Conservation (phyloP, 2,113 vertebrate species). For the Cettia cetti region DNA sequence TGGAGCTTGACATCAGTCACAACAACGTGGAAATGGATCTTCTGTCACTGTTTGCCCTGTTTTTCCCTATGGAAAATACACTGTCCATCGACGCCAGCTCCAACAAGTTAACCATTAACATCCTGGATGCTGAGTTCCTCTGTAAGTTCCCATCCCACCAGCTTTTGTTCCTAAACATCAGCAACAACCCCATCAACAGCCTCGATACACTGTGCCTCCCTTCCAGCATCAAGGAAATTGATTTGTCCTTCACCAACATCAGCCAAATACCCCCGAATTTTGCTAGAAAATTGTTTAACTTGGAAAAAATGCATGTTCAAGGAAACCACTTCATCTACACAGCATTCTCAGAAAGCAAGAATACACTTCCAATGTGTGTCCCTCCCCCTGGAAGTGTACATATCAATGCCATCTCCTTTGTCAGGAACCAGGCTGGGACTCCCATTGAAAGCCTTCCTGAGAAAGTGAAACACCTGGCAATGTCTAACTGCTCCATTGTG, state of each 20-base stretch:
- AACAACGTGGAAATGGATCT: constrained; percentile 14
- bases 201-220: constrained; percentile 36
- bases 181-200: constrained; percentile 61
- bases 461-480: neutral
- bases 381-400: neutral
- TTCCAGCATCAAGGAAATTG: constrained; percentile 5
- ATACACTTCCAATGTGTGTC: neutral
- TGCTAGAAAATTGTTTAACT: neutral
- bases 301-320: constrained; percentile 18
- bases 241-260: constrained; percentile 60
- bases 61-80: constrained; percentile 1
- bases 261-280: constrained; percentile 29
- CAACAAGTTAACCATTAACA: constrained; percentile 43
- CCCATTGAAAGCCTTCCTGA: constrained; percentile 21
- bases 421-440: neutral
- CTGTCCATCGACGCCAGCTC: neutral
- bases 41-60: neutral
- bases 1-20: constrained; percentile 38
- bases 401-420: neutral
- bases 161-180: constrained; percentile 42
- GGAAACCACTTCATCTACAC: constrained; percentile 57
- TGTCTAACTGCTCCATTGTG: constrained; percentile 57
- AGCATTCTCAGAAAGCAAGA: fast-evolving
- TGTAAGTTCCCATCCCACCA: neutral
- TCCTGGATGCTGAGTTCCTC: fast-evolving